Evolutionary conservation across 2,888 invertebrate genomes (phyloP).

Genomic region (Baronia brevicornis): DNA sequence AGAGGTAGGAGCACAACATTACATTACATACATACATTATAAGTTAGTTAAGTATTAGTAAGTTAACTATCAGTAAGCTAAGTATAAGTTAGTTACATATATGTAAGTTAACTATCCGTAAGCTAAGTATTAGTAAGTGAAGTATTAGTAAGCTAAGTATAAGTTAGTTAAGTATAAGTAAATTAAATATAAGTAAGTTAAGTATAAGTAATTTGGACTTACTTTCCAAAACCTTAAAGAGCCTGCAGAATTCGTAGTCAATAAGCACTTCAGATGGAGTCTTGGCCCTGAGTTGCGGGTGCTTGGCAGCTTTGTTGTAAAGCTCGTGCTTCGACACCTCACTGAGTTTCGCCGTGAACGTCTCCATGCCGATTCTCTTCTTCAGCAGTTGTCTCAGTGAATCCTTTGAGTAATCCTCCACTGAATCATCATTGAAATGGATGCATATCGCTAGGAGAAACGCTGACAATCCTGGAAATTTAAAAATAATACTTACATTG

Average conservation of each 20-base stretch:
- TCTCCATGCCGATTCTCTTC: conserved; percentile 89
- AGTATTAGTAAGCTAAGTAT: too few relatives aligned
- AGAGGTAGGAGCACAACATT: too few relatives aligned
- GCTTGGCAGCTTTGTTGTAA: conserved; percentile 94
- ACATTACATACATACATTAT: too few relatives aligned
- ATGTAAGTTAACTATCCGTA: too few relatives aligned
- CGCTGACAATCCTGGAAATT: conserved; percentile 78
- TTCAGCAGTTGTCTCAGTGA: conserved; percentile 86
- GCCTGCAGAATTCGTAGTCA: conserved; percentile 95
- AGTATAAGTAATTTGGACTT: conserved; percentile 26
- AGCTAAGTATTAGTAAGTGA: too few relatives aligned
- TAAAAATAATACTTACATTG: background rate
- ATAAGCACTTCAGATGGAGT: conserved; percentile 86
- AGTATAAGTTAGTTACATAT: too few relatives aligned
- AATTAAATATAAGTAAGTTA: too few relatives aligned
- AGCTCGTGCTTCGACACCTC: conserved; percentile 92
- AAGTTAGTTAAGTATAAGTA: too few relatives aligned
- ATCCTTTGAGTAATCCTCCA: conserved; percentile 81
- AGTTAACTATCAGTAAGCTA: too few relatives aligned
- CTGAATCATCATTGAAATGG: conserved; percentile 89
- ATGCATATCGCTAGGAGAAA: conserved; percentile 95
- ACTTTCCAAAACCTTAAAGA: conserved; percentile 90
- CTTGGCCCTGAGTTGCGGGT: conserved; percentile 90
- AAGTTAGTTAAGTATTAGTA: too few relatives aligned
- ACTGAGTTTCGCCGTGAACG: conserved; percentile 88